phyloP scores from a whole-genome alignment of 2,113 vertebrate species.

The Megaceryle maxima region DNA sequence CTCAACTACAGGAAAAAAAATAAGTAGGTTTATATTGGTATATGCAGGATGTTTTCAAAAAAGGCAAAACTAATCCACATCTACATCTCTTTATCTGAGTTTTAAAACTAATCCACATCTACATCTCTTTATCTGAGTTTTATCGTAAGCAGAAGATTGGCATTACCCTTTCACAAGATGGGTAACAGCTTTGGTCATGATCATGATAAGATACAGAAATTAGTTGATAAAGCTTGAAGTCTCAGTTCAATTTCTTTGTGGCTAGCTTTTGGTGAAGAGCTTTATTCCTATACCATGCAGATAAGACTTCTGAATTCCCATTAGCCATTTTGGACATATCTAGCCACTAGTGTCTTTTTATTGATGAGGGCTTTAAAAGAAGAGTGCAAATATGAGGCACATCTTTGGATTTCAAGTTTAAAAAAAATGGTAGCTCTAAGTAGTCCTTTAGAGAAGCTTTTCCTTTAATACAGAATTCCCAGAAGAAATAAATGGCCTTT shows the following conservation, averaged over 20 bases:
- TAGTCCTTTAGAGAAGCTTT: background rate
- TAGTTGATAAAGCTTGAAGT: background rate
- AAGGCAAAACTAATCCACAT: background rate
- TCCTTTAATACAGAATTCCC: background rate
- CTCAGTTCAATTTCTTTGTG: background rate
- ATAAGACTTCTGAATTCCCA: background rate
- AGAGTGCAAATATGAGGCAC: background rate
- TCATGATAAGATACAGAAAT: background rate
- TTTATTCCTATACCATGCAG: background rate
- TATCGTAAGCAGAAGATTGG: background rate
- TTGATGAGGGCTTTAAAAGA: background rate
- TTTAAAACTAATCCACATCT: background rate
- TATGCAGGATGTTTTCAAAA: background rate
- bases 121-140: background rate
- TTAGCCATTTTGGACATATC: background rate
- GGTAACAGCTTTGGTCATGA: background rate
- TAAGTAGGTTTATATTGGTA: background rate
- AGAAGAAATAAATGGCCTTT: background rate
- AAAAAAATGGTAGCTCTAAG: background rate
- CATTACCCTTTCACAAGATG: background rate
- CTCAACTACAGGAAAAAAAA: background rate
- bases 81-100: background rate
- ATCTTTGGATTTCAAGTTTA: background rate
- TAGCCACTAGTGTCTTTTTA: background rate
- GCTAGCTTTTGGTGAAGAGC: background rate